Percentiles rank a stretch among this genome's conserved stretches.
Evolutionary conservation across 2,888 invertebrate genomes (phyloP).

Genomic region (Pollenia angustigena): DNA sequence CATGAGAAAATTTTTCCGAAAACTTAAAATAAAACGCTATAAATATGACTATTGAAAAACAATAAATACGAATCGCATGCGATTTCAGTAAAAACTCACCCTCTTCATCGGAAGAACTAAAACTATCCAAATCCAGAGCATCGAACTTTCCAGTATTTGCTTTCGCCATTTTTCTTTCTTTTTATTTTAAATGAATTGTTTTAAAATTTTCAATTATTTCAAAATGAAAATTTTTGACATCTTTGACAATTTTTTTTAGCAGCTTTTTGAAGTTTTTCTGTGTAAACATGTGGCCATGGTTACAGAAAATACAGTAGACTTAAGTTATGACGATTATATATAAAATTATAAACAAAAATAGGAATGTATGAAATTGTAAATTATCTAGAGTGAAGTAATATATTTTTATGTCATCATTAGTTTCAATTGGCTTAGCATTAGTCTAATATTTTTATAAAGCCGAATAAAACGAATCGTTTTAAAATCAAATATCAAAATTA

Average conservation of each 20-base stretch:
- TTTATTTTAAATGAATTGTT: neutral
- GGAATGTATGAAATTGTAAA: too few species aligned
- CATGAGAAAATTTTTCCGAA: too few species aligned
- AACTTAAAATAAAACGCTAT: too few species aligned
- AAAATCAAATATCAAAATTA: too few species aligned
- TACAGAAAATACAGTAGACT: conserved; percentile 23
- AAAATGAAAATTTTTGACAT: conserved; percentile 25
- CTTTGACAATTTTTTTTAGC: conserved; percentile 19
- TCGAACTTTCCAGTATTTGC: conserved; percentile 9
- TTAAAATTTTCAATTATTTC: conserved; percentile 1
- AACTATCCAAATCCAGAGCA: conserved; percentile 51
- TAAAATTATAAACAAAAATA: too few species aligned
- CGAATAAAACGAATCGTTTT: too few species aligned
- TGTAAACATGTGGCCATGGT: conserved; percentile 55
- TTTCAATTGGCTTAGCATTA: too few species aligned
- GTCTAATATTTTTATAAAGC: too few species aligned
- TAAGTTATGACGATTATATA: neutral
- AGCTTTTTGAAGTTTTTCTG: neutral
- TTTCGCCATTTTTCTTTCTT: conserved; percentile 44
- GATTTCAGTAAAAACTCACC: conserved; percentile 35
- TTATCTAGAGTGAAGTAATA: too few species aligned
- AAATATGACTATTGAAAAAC: too few species aligned
- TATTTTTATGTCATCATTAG: too few species aligned
- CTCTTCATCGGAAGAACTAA: conserved; percentile 62
- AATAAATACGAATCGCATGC: too few species aligned